These are phyloP conservation scores for Cephus rjabovi DNA, from an alignment of 2,888 invertebrate species.

Conservation along the genomic window DNA sequence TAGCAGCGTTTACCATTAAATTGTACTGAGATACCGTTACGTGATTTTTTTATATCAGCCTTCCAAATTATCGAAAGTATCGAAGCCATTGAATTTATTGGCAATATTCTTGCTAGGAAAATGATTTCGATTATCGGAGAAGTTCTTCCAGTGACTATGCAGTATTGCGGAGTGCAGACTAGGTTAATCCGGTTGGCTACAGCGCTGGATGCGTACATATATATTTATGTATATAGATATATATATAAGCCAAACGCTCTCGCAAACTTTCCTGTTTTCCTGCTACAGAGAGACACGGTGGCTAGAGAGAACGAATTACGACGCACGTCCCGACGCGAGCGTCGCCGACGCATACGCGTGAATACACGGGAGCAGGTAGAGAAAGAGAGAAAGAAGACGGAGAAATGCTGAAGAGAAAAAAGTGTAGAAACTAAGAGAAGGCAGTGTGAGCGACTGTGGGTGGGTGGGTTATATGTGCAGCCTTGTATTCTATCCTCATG, in stretches of 20 bases:
- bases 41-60: not conserved
- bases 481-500: slow-evolving; percentile 3
- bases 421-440: not conserved
- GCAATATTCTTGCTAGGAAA: not conserved
- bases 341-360: not conserved
- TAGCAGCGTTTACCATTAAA: not conserved
- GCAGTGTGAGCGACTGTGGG: not conserved
- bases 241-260: slow-evolving; percentile 9
- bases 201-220: not conserved
- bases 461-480: not conserved
- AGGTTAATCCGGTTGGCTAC: slow-evolving; percentile 19
- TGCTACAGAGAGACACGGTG: slow-evolving; percentile 13
- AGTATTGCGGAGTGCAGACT: slow-evolving; percentile 14
- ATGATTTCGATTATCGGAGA: not conserved
- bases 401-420: not conserved
- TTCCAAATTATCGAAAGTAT: not conserved
- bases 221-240: slow-evolving; percentile 9
- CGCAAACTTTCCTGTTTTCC: slow-evolving; percentile 15
- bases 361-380: not conserved
- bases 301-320: not conserved
- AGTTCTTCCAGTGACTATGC: not conserved
- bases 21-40: not conserved
- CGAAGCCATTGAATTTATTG: not conserved
- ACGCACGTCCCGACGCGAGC: not conserved
- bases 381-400: not conserved